Evolutionary conservation across 2,797 vertebrate species (phyloP).

Genomic region (Buphagus erythrorhynchus): DNA sequence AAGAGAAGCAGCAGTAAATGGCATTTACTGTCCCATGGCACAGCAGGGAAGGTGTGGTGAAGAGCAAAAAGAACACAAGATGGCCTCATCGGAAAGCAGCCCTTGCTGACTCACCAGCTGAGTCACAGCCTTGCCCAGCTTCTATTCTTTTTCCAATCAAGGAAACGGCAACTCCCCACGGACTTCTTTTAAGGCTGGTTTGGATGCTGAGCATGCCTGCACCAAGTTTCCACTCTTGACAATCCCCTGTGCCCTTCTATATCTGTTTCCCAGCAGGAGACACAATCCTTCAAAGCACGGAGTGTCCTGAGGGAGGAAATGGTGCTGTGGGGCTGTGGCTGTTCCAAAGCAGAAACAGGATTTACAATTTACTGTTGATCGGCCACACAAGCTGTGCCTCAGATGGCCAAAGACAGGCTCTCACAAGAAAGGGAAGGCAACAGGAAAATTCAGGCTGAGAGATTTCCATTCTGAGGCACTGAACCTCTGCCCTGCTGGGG

Average conservation of each 20-base stretch:
- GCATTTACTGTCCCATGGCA: background rate
- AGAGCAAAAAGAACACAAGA: background rate
- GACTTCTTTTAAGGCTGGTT: background rate
- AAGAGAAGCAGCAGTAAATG: background rate
- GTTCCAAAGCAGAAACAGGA: background rate
- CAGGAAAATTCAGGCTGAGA: background rate
- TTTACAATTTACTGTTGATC: background rate
- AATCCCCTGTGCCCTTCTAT: background rate
- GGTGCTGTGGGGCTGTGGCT: accelerated
- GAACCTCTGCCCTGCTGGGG: background rate
- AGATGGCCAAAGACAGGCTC: background rate
- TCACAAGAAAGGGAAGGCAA: background rate
- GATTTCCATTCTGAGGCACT: background rate
- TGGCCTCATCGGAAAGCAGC: background rate
- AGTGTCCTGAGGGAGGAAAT: background rate
- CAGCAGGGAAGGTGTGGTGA: background rate
- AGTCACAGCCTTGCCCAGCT: conserved; percentile 5
- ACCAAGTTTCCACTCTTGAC: background rate
- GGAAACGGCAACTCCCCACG: conserved; percentile 31
- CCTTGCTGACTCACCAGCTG: background rate
- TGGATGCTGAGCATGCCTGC: background rate
- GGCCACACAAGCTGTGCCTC: background rate
- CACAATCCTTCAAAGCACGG: background rate
- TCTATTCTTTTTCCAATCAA: conserved; percentile 49
- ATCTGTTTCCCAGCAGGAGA: background rate